Conservation (phyloP, 2,888 invertebrate species). For the Cabera pusaria region DNA sequence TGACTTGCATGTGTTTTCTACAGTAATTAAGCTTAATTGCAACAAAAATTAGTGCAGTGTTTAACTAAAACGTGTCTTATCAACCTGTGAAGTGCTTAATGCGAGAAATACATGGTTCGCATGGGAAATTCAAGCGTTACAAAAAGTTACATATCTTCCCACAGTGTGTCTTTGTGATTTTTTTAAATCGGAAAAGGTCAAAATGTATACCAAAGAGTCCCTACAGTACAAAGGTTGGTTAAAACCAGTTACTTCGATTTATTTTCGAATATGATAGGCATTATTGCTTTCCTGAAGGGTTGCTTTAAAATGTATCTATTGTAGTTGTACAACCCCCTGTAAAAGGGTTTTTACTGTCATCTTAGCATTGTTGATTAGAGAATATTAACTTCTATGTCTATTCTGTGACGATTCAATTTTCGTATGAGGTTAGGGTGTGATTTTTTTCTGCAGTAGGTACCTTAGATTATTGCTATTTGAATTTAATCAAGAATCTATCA, state of each 20-base stretch:
- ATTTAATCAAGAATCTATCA: too few species aligned
- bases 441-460: too few species aligned
- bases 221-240: conserved; percentile 29
- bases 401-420: conserved; percentile 13
- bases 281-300: conserved; percentile 25
- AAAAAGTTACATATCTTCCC: conserved; percentile 23
- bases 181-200: conserved; percentile 25
- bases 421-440: too few species aligned
- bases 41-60: conserved; percentile 8
- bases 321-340: conserved; percentile 24
- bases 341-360: conserved; percentile 22
- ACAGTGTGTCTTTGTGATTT: conserved; percentile 24
- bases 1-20: conserved; percentile 11
- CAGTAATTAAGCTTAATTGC: background rate
- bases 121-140: conserved; percentile 17
- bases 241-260: conserved; percentile 32
- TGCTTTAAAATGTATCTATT: conserved; percentile 23
- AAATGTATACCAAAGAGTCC: conserved; percentile 25
- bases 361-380: conserved; percentile 17
- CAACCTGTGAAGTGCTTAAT: conserved; percentile 14
- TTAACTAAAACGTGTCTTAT: conserved; percentile 14
- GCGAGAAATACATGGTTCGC: too few species aligned
- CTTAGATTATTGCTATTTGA: too few species aligned
- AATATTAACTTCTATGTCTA: conserved; percentile 16
- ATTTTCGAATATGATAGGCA: conserved; percentile 29